phyloP scores from a whole-genome alignment of 2,797 vertebrate species.

The Holocentrus rufus region DNA sequence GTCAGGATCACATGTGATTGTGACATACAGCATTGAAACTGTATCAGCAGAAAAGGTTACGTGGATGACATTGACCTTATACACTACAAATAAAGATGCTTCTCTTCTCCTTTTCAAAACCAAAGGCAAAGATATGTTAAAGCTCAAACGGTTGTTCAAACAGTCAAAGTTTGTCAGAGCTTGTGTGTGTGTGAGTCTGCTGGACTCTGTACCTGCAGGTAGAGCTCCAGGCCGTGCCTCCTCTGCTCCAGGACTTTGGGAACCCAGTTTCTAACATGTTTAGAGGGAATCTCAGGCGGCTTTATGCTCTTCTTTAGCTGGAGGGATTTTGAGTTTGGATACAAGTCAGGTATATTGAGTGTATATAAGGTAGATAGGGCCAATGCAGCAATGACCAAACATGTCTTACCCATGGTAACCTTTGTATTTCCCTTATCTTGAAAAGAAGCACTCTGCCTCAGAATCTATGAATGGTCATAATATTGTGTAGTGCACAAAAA shows the following conservation, averaged over 20 bases:
- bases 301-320: slow-evolving; percentile 97
- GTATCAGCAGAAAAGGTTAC: neutral
- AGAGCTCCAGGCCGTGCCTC: slow-evolving; percentile 92
- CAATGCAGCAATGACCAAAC: no score
- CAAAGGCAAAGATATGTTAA: no score
- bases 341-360: neutral
- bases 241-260: slow-evolving; percentile 97
- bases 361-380: no score
- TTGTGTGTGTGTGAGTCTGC: neutral
- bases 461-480: neutral
- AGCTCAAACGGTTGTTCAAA: no score
- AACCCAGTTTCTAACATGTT: slow-evolving; percentile 98
- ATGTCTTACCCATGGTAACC: neutral
- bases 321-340: slow-evolving; percentile 32
- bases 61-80: neutral
- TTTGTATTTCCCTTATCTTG: neutral
- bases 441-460: neutral
- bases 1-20: no score
- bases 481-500: neutral
- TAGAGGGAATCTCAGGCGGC: slow-evolving; percentile 97
- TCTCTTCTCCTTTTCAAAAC: no score
- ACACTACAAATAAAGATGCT: no score
- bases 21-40: no score
- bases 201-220: slow-evolving; percentile 89
- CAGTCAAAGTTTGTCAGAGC: neutral